Evolutionary conservation across 2,113 vertebrate genomes (phyloP).

Genomic region (Aegotheles bennettii): DNA sequence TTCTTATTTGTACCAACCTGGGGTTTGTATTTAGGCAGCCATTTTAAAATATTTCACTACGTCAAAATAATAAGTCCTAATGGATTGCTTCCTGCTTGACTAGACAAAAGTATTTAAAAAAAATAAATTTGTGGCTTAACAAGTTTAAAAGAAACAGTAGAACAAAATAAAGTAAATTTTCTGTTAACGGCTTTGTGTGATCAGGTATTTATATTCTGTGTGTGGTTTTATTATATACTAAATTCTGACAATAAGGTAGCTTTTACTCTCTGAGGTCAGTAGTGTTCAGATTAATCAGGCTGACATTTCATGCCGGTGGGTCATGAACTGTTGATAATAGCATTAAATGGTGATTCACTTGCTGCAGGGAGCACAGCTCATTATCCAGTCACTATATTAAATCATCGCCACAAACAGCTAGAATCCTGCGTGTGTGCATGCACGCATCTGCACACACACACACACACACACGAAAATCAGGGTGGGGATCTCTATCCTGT

Average conservation of each 20-base stretch:
- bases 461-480: neutral
- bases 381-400: constrained; percentile 77
- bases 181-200: constrained; percentile 26
- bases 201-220: constrained; percentile 28
- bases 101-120: neutral
- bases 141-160: neutral
- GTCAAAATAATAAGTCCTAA: constrained; percentile 42
- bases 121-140: neutral
- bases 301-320: constrained; percentile 81
- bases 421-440: neutral
- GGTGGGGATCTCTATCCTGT: neutral
- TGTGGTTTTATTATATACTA: constrained; percentile 57
- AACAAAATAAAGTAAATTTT: constrained; percentile 8
- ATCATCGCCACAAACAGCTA: constrained; percentile 71
- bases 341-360: constrained; percentile 80
- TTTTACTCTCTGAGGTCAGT: constrained; percentile 72
- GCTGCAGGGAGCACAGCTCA: constrained; percentile 75
- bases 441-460: neutral
- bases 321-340: constrained; percentile 84
- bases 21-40: constrained; percentile 38
- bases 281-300: constrained; percentile 79
- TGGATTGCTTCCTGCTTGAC: constrained; percentile 31
- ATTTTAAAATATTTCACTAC: constrained; percentile 32
- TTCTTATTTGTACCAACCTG: constrained; percentile 22
- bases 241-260: constrained; percentile 54